phyloP scores from a whole-genome alignment of 2,113 vertebrate species.

The Garra rufa region DNA sequence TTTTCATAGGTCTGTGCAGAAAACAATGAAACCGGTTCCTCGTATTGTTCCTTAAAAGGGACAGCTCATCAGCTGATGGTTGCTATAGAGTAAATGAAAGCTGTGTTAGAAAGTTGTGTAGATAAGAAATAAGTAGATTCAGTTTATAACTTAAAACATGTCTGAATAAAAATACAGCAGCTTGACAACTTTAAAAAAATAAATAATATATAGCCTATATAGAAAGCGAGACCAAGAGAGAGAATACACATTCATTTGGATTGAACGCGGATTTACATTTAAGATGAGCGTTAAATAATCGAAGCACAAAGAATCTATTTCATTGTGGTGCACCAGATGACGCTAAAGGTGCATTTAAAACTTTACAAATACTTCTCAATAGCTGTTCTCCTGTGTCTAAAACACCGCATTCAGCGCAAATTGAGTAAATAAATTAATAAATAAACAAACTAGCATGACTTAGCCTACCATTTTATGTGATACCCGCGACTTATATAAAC shows the following conservation, averaged over 20 bases:
- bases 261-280: not conserved
- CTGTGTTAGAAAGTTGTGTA: not conserved
- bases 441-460: not conserved
- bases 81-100: not conserved
- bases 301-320: not conserved
- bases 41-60: conserved; percentile 1
- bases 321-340: conserved; percentile 29
- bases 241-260: not conserved
- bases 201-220: no score
- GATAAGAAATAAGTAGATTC: not conserved
- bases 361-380: not conserved
- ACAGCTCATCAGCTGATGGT: not conserved
- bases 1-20: conserved; percentile 5
- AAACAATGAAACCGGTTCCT: conserved; percentile 30
- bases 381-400: not conserved
- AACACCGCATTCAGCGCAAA: not conserved
- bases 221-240: not conserved
- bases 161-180: not conserved
- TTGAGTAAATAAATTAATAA: no score
- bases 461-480: no score
- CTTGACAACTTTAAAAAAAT: not conserved
- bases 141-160: not conserved
- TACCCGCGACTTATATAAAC: not conserved
- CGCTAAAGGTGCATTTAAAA: conserved; percentile 12
- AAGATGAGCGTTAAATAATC: not conserved